Evolutionary conservation across 1,140 invertebrate species (phyloP).

Genomic region (Eriosoma lanigerum): DNA sequence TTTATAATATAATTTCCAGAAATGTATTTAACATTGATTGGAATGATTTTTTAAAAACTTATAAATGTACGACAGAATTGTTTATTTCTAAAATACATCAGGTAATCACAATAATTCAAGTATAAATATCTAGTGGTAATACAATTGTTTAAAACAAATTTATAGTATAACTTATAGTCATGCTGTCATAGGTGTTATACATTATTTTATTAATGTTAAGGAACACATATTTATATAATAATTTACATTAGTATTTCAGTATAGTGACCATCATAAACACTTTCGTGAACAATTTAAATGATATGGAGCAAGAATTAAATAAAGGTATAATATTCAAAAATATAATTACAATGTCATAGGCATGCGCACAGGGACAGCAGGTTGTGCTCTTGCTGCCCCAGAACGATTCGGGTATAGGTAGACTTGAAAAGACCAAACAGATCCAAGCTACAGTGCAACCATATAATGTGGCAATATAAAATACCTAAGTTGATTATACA

Average conservation of each 20-base stretch:
- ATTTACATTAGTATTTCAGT: not conserved
- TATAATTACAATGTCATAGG: not conserved
- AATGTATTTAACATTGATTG: not conserved
- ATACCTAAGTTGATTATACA: no score
- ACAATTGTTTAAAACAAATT: no score
- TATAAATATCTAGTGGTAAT: no score
- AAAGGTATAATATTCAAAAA: conserved; percentile 4
- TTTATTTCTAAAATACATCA: not conserved
- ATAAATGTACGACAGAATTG: not conserved
- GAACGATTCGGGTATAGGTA: no score
- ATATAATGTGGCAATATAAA: no score
- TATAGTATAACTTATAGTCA: no score
- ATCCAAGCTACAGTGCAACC: no score
- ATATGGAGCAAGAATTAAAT: not conserved
- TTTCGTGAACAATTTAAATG: not conserved
- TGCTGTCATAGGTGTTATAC: no score
- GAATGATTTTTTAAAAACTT: not conserved
- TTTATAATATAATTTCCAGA: not conserved
- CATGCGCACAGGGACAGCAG: no score
- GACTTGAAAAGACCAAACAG: no score
- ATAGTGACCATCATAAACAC: not conserved
- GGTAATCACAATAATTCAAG: not conserved
- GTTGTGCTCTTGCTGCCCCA: no score
- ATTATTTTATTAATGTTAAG: no score
- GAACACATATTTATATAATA: not conserved